A percentile compares a stretch with the other conserved stretches of the same genome.
Conservation (phyloP, 2,888 invertebrate species). For the Melikaiella ostensackeni region DNA sequence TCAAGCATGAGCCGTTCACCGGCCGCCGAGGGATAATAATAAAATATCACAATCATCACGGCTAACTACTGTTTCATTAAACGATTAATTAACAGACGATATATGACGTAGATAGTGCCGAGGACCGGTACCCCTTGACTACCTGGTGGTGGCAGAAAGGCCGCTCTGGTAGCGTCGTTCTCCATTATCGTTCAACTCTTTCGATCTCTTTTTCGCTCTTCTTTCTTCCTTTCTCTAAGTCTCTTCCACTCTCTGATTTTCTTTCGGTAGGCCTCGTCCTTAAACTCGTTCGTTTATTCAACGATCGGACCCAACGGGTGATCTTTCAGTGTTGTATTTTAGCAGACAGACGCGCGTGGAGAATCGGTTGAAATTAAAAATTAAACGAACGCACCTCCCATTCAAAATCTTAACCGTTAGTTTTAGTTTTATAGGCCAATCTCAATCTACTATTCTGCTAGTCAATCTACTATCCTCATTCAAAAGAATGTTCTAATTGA, state of each 20-base stretch:
- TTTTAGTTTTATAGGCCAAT: conserved; percentile 17
- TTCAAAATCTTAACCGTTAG: conserved; percentile 33
- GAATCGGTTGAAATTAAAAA: conserved; percentile 67
- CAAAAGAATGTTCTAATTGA: background rate
- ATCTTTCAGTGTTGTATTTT: conserved; percentile 56
- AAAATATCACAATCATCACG: conserved; percentile 74
- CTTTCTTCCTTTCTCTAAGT: conserved; percentile 42
- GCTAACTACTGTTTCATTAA: conserved; percentile 76
- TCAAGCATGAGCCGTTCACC: conserved; percentile 39
- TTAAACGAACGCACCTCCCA: conserved; percentile 46
- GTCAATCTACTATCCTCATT: background rate
- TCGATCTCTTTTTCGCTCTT: conserved; percentile 41
- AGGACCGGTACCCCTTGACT: conserved; percentile 47
- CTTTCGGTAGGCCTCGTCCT: conserved; percentile 44
- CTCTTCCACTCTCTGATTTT: conserved; percentile 41
- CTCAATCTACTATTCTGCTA: background rate
- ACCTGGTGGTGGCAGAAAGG: conserved; percentile 31
- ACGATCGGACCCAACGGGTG: conserved; percentile 45
- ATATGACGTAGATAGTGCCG: conserved; percentile 70
- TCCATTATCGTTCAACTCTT: conserved; percentile 42
- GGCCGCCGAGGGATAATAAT: conserved; percentile 65
- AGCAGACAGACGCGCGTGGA: conserved; percentile 61
- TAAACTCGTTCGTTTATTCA: conserved; percentile 39
- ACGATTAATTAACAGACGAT: conserved; percentile 75
- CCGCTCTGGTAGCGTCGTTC: conserved; percentile 41